Evolutionary conservation across 1,140 invertebrate species (phyloP).

Genomic region (Micrasema minimum): DNA sequence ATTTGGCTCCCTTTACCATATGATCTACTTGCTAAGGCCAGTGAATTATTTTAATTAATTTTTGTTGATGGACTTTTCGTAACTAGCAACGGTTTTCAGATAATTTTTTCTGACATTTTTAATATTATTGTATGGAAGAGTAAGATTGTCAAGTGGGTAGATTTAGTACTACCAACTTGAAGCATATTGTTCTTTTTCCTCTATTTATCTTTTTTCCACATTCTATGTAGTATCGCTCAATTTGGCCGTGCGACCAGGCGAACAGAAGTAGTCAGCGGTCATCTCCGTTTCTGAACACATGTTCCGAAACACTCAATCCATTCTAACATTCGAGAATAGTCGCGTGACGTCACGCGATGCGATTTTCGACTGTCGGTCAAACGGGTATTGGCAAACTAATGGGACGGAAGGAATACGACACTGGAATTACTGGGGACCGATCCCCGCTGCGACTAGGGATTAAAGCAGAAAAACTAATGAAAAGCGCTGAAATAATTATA

Average conservation of each 20-base stretch:
- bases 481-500: too few relatives aligned
- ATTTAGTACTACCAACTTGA: not conserved
- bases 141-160: too few relatives aligned
- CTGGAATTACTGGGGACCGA: constrained; percentile 24
- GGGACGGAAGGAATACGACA: constrained; percentile 46
- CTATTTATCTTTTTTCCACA: not conserved
- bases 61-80: too few relatives aligned
- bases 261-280: not conserved
- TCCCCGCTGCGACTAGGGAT: not conserved
- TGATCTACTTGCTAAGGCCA: too few relatives aligned
- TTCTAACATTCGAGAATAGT: constrained; percentile 13
- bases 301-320: constrained; percentile 32
- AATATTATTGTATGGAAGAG: not conserved
- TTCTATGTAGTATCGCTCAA: not conserved
- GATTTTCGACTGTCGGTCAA: constrained; percentile 49
- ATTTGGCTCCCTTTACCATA: too few relatives aligned
- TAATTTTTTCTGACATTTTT: not conserved
- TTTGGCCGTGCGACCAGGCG: not conserved
- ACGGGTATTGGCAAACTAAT: constrained; percentile 50
- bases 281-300: constrained; percentile 34
- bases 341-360: constrained; percentile 50
- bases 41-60: too few relatives aligned
- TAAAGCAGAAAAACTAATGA: not conserved
- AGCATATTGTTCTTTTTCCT: not conserved
- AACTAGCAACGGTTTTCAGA: too few relatives aligned